phyloP scores from a whole-genome alignment of 2,113 vertebrate species.

The Emydocephalus ijimae region DNA sequence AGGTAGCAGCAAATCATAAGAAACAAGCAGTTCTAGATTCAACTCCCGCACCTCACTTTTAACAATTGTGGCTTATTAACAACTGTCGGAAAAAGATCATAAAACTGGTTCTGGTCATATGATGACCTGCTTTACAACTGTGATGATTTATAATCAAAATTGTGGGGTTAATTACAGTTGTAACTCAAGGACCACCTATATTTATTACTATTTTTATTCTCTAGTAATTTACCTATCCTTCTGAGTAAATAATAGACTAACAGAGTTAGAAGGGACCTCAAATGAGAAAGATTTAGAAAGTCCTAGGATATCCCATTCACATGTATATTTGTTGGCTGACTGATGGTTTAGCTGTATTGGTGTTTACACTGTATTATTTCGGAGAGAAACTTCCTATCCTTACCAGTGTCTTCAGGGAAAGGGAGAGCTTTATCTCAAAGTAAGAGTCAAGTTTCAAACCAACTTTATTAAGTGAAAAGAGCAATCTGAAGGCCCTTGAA shows the following conservation, averaged over 20 bases:
- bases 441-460: neutral
- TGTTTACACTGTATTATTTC: neutral
- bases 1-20: neutral
- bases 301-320: neutral
- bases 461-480: neutral
- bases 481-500: neutral
- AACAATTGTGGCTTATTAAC: neutral
- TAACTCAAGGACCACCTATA: neutral
- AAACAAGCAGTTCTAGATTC: neutral
- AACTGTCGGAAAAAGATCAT: neutral
- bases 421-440: neutral
- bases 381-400: neutral
- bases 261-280: neutral
- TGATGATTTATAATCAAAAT: neutral
- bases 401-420: neutral
- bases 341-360: neutral
- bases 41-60: neutral
- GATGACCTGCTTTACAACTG: neutral
- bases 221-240: neutral
- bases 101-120: neutral
- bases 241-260: neutral
- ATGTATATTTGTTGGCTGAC: neutral
- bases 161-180: neutral
- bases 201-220: neutral
- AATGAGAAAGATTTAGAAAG: neutral